Percentiles rank a stretch among this genome's conserved stretches.
These are phyloP conservation scores for Nixonia krombeini DNA, from an alignment of 1,140 invertebrate genomes.

Conservation along the genomic window DNA sequence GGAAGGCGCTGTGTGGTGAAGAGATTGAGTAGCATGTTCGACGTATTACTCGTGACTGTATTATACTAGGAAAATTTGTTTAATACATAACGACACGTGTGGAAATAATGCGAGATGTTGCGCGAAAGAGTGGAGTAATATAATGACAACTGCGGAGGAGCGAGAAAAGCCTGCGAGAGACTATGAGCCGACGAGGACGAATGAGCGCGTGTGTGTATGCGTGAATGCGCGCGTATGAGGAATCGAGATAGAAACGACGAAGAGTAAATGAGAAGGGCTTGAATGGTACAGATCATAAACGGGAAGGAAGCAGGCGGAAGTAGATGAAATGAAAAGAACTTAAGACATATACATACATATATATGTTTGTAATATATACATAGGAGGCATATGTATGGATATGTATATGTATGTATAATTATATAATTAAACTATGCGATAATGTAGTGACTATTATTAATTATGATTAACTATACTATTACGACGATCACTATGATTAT, in stretches of 20 bases:
- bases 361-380: too few species aligned
- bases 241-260: conserved; percentile 1
- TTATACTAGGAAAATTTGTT: conserved; percentile 65
- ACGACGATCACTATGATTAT: conserved; percentile 56
- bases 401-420: conserved; percentile 68
- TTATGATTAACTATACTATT: conserved; percentile 64
- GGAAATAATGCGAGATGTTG: conserved; percentile 28
- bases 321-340: conserved; percentile 35
- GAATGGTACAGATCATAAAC: conserved; percentile 27
- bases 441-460: conserved; percentile 59
- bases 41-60: conserved; percentile 58
- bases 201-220: conserved; percentile 35
- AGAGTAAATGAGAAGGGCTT: conserved; percentile 10
- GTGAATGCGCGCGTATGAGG: conserved; percentile 27
- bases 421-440: conserved; percentile 62
- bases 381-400: conserved; percentile 57
- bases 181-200: too few species aligned
- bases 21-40: neutral
- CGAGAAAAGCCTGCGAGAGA: conserved; percentile 12
- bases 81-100: too few species aligned
- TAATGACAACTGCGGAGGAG: conserved; percentile 25
- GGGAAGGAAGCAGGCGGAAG: conserved; percentile 22
- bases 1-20: conserved; percentile 2
- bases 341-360: conserved; percentile 59
- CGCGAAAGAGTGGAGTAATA: conserved; percentile 7